Base-by-base conservation (phyloP, 2,888 invertebrate genomes). In the Antheraea assamensis region DNA sequence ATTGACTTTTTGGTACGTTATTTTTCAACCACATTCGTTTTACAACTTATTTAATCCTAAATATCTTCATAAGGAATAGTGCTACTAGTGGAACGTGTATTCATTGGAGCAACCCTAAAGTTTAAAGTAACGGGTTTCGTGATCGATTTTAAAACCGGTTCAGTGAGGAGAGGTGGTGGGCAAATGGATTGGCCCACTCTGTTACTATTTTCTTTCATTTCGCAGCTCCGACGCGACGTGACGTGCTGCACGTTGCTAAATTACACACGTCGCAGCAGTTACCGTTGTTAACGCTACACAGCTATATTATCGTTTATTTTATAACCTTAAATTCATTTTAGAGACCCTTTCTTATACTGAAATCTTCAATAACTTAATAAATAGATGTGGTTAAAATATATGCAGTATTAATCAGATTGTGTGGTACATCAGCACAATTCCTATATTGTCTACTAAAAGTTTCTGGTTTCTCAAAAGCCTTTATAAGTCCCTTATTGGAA, bases 71-170 rank as follows among this genome's bases (percentile, higher is more conserved):
- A 52, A 19, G 21, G 52, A 52, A 52, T 7, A 52, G 17, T 21
- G 52, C 17, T 52, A 21, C 52, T 52, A 52, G 52, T 52, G 21
- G 3, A 52, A 52, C 47, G 21, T 52, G 4, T 3, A 52, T 27
- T 61, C 13, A 30, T 58, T 58, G 58, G 30, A 21, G 3, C 68
- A 68, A 35, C 35, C 68, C 35, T 68, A 68, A 35, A 68, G 31
- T 35, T 35, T 68, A 35, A 35, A 68, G 13, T 35, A 68, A 68
- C 31, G 35, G n/a, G 68, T 72, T 61, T 52, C 72, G 66, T 71
- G 72, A 77, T 77, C 78, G 75, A 76, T 78, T 76, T 72, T 76
- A 73, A 74, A 76, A 74, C 75, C 49, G 71, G 76, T 76, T 75
- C 70, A 30, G 72, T 75, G 71, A 30, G 55, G 42, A 68, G 42